These are phyloP conservation scores for Apamea sordens DNA, from an alignment of 2,888 invertebrate species.

Conservation along the genomic window DNA sequence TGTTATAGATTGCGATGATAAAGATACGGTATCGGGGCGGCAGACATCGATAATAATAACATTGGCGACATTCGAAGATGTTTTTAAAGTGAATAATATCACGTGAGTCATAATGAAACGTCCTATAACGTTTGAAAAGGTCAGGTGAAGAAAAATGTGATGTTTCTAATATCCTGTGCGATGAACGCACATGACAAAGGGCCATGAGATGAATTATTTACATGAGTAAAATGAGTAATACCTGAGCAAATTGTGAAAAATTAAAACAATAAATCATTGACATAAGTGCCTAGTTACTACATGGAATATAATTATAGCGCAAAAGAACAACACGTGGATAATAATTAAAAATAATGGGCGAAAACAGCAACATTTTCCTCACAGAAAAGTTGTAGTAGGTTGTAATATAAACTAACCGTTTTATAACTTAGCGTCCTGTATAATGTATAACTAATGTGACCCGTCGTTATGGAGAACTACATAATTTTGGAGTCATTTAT, in stretches of 20 bases:
- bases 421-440: not conserved
- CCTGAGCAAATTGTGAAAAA: not conserved
- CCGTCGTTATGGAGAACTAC: not conserved
- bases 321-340: slow-evolving; percentile 2
- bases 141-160: not conserved
- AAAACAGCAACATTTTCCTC: not conserved
- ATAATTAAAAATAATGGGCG: not conserved
- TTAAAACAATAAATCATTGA: not conserved
- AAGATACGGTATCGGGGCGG: not conserved
- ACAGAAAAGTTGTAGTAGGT: not conserved
- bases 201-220: not conserved
- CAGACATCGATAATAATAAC: not conserved
- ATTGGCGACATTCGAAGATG: not conserved
- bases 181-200: not conserved
- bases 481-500: slow-evolving; percentile 4
- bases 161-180: not conserved
- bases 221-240: not conserved
- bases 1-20: not conserved
- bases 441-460: not conserved
- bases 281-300: not conserved
- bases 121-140: not conserved
- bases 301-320: not conserved
- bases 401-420: slow-evolving; percentile 4
- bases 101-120: not conserved
- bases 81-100: not conserved